Percentiles rank a stretch among this genome's conserved stretches.
Conservation (phyloP, 2,797 vertebrate species). For the Siniperca obscura region DNA sequence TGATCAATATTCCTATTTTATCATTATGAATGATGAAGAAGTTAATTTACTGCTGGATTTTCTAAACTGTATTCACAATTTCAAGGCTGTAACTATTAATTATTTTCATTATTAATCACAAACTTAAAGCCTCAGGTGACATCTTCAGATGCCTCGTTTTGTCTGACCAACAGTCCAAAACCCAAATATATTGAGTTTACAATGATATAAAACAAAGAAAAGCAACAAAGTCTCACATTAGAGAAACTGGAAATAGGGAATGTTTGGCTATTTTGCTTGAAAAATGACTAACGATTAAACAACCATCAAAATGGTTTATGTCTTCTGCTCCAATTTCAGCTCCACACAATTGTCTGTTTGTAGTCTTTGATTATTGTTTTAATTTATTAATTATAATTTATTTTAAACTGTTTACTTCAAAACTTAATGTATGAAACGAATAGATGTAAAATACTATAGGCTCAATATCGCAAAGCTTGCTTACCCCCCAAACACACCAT, state of each 20-base stretch:
- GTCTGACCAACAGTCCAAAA: background rate
- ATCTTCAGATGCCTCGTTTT: too few relatives aligned
- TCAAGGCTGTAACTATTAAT: background rate
- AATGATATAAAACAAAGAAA: background rate
- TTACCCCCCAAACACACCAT: too few relatives aligned
- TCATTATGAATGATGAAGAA: background rate
- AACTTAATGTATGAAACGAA: background rate
- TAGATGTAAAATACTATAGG: background rate
- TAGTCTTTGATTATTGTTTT: background rate
- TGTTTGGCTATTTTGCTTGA: background rate
- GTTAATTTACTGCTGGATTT: background rate
- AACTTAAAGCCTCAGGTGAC: background rate
- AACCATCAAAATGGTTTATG: background rate
- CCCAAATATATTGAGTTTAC: background rate
- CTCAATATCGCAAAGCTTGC: background rate
- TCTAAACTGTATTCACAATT: background rate
- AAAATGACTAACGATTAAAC: too few relatives aligned
- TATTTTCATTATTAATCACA: background rate
- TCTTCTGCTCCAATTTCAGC: background rate
- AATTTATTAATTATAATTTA: too few relatives aligned
- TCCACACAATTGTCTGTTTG: background rate
- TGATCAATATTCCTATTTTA: background rate
- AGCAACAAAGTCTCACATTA: background rate
- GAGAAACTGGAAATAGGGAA: background rate
- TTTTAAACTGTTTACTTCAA: background rate